These are phyloP conservation scores for Sarcophaga peregrina DNA, from an alignment of 1,140 invertebrate species.

Conservation along the genomic window DNA sequence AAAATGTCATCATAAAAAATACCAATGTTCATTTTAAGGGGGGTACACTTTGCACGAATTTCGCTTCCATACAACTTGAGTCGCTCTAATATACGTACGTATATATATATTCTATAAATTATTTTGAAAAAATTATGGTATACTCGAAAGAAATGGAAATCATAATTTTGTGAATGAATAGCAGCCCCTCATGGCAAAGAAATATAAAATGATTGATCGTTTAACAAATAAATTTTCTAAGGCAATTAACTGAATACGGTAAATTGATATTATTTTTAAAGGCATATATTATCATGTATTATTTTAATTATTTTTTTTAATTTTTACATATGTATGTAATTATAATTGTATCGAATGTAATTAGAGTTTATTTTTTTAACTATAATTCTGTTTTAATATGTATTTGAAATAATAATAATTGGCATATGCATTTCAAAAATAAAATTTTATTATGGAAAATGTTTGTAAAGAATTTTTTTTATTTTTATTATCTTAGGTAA, in stretches of 20 bases:
- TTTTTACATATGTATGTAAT: background rate
- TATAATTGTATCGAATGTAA: background rate
- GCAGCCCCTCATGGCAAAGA: too few species aligned
- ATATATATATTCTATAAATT: too few species aligned
- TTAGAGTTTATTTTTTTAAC: background rate
- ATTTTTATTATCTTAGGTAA: background rate
- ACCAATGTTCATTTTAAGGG: too few species aligned
- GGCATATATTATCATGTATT: background rate
- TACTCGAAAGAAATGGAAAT: too few species aligned
- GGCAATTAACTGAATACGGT: conserved; percentile 13
- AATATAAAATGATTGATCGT: too few species aligned
- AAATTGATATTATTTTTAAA: conserved; percentile 8
- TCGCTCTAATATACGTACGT: too few species aligned
- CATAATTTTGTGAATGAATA: too few species aligned
- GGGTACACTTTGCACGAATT: too few species aligned
- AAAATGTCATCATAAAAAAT: too few species aligned
- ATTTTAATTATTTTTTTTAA: background rate
- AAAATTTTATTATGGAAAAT: background rate
- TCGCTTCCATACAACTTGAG: too few species aligned
- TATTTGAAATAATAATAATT: background rate
- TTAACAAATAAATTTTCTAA: conserved; percentile 2
- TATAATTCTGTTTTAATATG: background rate
- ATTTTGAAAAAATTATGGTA: too few species aligned
- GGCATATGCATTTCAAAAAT: background rate
- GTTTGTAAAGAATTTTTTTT: background rate